Base-by-base conservation (phyloP, 2,113 vertebrate genomes). In the Brachypodius melanocephalos region DNA sequence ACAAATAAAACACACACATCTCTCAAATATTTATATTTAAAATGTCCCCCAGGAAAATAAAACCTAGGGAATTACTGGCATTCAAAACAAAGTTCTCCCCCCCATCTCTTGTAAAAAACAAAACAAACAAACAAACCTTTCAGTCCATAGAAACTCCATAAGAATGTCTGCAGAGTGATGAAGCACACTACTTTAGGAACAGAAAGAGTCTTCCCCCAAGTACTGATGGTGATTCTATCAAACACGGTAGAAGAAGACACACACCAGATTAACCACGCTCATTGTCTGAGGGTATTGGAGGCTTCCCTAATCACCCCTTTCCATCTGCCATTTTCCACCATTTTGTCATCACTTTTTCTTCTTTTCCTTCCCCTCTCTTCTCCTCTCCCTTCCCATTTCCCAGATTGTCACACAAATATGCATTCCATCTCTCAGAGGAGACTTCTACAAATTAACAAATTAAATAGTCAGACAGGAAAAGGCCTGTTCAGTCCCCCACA, bases 21-120 rank as follows among this genome's bases (percentile, higher is more conserved):
- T 12, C 11, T 75, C 34, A 90, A 90, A 45, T 40, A 49, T 42
- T 88, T 76, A 36, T 69, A 83, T 62, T 3, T 3, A 51, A 87
- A 83, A 20, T 5, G 2, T 38, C 12, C 3, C 4, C 2, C 14
- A 13, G 25, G 14, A 73, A 90, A 81, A 42, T 24, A 57, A 63
- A 91, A 46, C 3, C 29, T 10, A 45, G 11, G 5, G 8, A 88
- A 73, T 69, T 61, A 26, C 1, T 89, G 12, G 38, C 13, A 68
- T 65, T 36, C 6, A 29, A 69, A 83, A 13, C 6, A 52, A 77
- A 77, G 2, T 1, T 24, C 49, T 5, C 2, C 4, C 0, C 0
- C 2, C 3, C 48, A 10, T 10, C 38, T 38, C 38, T 38, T 38
- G 14, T 51, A 9, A 76, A 52, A 45, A 31, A 40, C n/a, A n/a